Evolutionary conservation across 2,113 vertebrate species (phyloP), one percentile per base, ranked within the genome.

Genomic region (Triplophysa rosa): DNA sequence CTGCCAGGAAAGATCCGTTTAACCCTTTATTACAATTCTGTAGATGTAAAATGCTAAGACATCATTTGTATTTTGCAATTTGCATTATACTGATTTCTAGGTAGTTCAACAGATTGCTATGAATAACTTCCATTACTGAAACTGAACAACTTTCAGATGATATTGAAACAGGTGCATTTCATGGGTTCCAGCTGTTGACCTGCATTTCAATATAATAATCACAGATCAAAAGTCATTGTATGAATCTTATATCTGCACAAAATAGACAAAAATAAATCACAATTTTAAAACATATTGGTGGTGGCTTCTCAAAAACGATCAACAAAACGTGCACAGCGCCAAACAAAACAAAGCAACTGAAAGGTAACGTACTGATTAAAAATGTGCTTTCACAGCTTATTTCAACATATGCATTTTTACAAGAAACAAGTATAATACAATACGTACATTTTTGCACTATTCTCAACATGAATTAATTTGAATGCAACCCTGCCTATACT

Each of bases 21-120:
- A 80, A 77, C 67, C 73, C 54, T 73, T 73, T 56, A 62, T 9
- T 40, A n/a, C 8, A 21, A 10, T 2, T 8, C 3, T 16, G 49
- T 52, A 1, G 11, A 45, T 45, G 11, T 2, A 45, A 45, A 11
- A 12, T 45, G 42, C 3, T 2, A 17, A 52, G 1, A 52, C 49
- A 37, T 37, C 33, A 37, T 37, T 37, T 37, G 33, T 8, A 1
- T 37, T 29, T 14, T 47, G 2, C 10, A 13, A 12, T 12, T 49
- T 49, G 47, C 7, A 49, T 49, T 13, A 4, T 6, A 52, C 16
- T 52, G 49, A 17, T 52, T 52, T 16, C 49, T 6, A 4, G 3
- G 49, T 5, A 1, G 4, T 16, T 52, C 4, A 14, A 52, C 49
- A 52, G 49, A 52, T 17, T 17, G 16, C 14, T 52, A 17, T 16